These are phyloP conservation scores for Sphenopsis melanotis DNA, from an alignment of 2,797 vertebrate genomes.

Conservation along the genomic window DNA sequence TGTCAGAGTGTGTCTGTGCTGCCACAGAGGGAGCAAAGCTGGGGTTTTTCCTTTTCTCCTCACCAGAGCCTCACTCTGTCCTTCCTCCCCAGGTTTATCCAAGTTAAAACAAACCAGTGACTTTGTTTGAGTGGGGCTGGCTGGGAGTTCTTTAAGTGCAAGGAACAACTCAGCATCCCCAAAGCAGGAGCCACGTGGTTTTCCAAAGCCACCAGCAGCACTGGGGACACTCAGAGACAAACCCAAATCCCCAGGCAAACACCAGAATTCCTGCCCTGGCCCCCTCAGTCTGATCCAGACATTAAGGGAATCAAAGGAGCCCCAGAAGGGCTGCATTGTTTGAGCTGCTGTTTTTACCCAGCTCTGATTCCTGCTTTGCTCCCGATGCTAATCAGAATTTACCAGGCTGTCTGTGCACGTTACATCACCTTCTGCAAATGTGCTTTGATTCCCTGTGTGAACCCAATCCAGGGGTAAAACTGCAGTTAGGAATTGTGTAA, in stretches of 20 bases:
- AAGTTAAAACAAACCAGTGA: neutral
- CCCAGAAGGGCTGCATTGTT: neutral
- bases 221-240: accelerated
- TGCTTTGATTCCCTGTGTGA: neutral
- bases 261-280: accelerated
- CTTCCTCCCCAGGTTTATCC: neutral
- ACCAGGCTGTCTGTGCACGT: neutral
- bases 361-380: conserved; percentile 9
- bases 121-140: neutral
- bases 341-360: neutral
- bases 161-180: neutral
- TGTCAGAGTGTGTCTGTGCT: neutral
- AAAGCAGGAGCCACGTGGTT: neutral
- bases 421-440: neutral
- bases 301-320: neutral
- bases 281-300: neutral
- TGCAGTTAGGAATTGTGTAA: neutral
- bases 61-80: accelerated
- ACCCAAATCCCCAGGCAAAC: neutral
- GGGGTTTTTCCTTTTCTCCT: neutral
- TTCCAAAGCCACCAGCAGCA: neutral
- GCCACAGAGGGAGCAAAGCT: neutral
- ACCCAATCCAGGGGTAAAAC: neutral
- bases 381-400: neutral
- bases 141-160: neutral